Evolutionary conservation across 2,113 vertebrate species (phyloP), one percentile per base, ranked within the genome.

Genomic region (Rutilus rutilus): DNA sequence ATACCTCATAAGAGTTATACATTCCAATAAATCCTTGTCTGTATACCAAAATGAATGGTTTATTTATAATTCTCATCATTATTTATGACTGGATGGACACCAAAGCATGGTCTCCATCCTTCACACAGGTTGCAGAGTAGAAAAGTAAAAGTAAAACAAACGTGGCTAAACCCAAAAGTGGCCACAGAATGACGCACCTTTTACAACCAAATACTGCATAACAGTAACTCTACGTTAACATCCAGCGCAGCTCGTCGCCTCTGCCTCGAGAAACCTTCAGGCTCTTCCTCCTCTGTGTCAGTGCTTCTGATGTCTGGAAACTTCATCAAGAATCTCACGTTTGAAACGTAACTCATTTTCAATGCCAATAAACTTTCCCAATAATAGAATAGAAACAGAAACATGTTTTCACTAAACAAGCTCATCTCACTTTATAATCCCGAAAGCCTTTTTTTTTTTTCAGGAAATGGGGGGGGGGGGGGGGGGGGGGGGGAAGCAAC

Each of bases 141-240:
- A 91, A 91, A 90, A 73, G 89, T 87, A 91, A 91, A 90, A 73
- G 89, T 87, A 88, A 91, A 36, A 86, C 78, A 36, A 23, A 36
- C 87, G 90, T 88, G 73, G 83, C 85, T 79, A 75, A 90, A 87
- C 89, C 75, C 90, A 88, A 89, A 85, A 91, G 91, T 87, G 88
- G 88, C 82, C 91, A 92, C 81, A 84, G 83, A 91, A 92, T 76
- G 84, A 90, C 88, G 85, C 90, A 90, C 91, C 90, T 88, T 89
- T 89, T 88, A 92, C 88, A 88, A 83, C 89, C 62, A 91, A 92
- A 91, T 92, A 91, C 91, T 90, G 91, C 89, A 90, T 86, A 89
- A 93, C 89, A 91, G 89, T 90, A 90, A 93, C 69, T 88, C 90
- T 90, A 90, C 50, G 84, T 91, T 54, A 86, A 91, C 76, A 87